A percentile compares a stretch with the other conserved stretches of the same genome.
Evolutionary conservation across 2,888 invertebrate genomes (phyloP).

Genomic region (Eupsilia transversa): DNA sequence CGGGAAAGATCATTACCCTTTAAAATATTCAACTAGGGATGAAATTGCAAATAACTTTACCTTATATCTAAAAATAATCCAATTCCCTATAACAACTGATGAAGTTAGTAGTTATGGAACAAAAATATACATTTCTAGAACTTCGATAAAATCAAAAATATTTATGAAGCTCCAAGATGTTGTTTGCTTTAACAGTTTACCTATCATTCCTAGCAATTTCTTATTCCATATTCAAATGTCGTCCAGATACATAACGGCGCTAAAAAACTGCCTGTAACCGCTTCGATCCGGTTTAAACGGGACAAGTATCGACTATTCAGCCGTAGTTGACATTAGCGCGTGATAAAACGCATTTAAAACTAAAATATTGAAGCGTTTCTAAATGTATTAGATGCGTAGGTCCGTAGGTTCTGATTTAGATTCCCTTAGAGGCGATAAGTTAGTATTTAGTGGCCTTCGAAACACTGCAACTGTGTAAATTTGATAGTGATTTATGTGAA

Average conservation of each 20-base stretch:
- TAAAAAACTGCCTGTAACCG: slow-evolving; percentile 81
- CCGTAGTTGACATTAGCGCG: slow-evolving; percentile 76
- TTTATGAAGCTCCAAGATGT: background rate
- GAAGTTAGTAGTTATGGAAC: too few species aligned
- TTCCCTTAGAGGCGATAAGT: slow-evolving; percentile 37
- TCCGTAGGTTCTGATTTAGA: slow-evolving; percentile 33
- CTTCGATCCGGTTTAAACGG: slow-evolving; percentile 79
- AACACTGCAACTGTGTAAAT: slow-evolving; percentile 29
- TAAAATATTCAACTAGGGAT: background rate
- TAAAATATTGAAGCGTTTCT: slow-evolving; percentile 66
- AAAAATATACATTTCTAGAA: background rate
- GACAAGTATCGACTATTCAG: slow-evolving; percentile 78
- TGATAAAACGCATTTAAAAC: slow-evolving; percentile 75
- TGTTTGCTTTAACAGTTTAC: slow-evolving; percentile 47
- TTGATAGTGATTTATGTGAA: slow-evolving; percentile 46
- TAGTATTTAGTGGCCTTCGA: slow-evolving; percentile 35
- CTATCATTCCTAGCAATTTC: slow-evolving; percentile 72
- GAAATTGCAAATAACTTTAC: slow-evolving; percentile 17
- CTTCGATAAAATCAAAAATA: background rate
- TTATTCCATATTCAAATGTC: slow-evolving; percentile 81
- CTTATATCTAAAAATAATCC: background rate
- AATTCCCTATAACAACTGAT: background rate
- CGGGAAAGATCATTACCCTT: too few species aligned
- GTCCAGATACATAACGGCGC: slow-evolving; percentile 77
- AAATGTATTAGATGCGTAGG: slow-evolving; percentile 58